These are phyloP conservation scores for Laspeyria flexula DNA, from an alignment of 2,888 invertebrate species.

Conservation along the genomic window DNA sequence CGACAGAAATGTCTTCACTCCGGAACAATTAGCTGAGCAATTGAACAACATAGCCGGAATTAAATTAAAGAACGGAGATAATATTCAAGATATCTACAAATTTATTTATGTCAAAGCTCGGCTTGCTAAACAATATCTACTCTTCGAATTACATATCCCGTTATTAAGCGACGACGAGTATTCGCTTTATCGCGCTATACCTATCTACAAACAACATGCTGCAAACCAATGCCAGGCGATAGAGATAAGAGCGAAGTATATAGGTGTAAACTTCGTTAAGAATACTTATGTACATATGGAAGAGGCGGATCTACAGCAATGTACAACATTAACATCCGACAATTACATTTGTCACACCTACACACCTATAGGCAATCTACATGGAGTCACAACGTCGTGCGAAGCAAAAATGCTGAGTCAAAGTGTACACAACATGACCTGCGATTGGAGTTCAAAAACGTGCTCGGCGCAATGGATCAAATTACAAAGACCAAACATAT, in stretches of 20 bases:
- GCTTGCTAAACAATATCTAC: background rate
- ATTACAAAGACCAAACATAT: slow-evolving; percentile 2
- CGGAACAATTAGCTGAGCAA: background rate
- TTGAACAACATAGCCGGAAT: background rate
- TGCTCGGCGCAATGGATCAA: slow-evolving; percentile 1
- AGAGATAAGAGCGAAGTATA: background rate
- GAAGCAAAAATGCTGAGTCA: slow-evolving; percentile 4
- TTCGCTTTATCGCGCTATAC: slow-evolving; percentile 1
- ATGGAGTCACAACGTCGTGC: background rate
- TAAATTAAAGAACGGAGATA: background rate
- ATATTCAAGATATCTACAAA: background rate
- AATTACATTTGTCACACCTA: background rate
- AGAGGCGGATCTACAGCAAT: slow-evolving; percentile 1
- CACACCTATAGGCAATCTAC: background rate
- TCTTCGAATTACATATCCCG: slow-evolving; percentile 2
- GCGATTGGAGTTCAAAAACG: background rate
- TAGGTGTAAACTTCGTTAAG: slow-evolving; percentile 3
- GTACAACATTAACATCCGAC: background rate
- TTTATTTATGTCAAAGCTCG: background rate
- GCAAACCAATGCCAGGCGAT: background rate
- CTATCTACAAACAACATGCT: background rate
- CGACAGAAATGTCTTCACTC: background rate
- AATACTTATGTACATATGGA: slow-evolving; percentile 3
- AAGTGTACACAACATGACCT: background rate
- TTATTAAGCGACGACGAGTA: background rate